A percentile compares a stretch with the other conserved stretches of the same genome.
phyloP scores from a whole-genome alignment of 2,888 invertebrate genomes.

The Drosophila quinaria region DNA sequence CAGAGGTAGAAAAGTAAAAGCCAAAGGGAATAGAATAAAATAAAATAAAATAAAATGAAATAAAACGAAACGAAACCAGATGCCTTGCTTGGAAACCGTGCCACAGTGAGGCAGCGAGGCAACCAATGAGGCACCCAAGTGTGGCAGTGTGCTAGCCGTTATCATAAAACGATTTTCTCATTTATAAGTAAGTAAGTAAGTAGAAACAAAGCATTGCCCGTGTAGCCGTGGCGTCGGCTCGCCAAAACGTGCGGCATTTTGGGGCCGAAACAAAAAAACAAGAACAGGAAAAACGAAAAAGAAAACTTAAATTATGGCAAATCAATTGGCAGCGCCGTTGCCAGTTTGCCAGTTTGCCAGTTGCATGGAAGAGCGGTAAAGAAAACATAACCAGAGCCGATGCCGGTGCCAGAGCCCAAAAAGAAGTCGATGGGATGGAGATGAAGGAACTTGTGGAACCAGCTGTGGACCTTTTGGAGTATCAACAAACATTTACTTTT shows the following conservation, averaged over 20 bases:
- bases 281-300: conserved; percentile 3
- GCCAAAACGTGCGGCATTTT: conserved; percentile 51
- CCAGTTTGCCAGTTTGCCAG: conserved; percentile 21
- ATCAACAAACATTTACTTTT: conserved; percentile 66
- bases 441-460: conserved; percentile 7
- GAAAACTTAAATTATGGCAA: conserved; percentile 84
- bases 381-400: conserved; percentile 60
- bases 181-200: conserved; percentile 59
- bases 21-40: conserved; percentile 3
- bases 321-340: conserved; percentile 78
- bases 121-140: not conserved
- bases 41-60: conserved; percentile 1
- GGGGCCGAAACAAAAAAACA: conserved; percentile 15
- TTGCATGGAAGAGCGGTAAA: conserved; percentile 31
- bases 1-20: conserved; percentile 5
- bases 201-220: conserved; percentile 45
- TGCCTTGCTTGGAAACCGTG: conserved; percentile 26
- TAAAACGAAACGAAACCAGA: conserved; percentile 53
- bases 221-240: conserved; percentile 44
- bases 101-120: conserved; percentile 2
- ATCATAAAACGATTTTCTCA: conserved; percentile 82
- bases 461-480: conserved; percentile 48
- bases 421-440: conserved; percentile 1
- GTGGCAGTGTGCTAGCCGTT: conserved; percentile 51
- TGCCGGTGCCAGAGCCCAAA: conserved; percentile 24